Evolutionary conservation across 1,140 invertebrate genomes (phyloP).

Genomic region (Grapholita molesta): DNA sequence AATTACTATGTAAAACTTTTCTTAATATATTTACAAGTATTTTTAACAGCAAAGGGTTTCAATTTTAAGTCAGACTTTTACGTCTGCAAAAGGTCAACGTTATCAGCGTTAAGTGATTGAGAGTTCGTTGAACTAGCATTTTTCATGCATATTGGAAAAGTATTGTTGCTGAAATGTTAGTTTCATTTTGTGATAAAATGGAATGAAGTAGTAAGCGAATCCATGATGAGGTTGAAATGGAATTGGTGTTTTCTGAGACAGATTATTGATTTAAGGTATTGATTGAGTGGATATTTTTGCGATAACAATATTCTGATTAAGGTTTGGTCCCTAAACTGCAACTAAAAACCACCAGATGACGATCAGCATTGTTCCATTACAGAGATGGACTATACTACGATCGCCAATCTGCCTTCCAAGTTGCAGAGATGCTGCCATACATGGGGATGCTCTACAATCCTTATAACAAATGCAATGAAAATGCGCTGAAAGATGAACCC

Average conservation of each 20-base stretch:
- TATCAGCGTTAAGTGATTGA: not conserved
- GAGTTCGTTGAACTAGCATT: not conserved
- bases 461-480: too few relatives aligned
- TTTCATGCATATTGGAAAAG: constrained; percentile 17
- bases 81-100: not conserved
- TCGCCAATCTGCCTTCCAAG: too few relatives aligned
- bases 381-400: too few relatives aligned
- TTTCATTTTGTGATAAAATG: not conserved
- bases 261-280: not conserved
- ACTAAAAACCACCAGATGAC: too few relatives aligned
- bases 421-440: too few relatives aligned
- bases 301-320: too few relatives aligned
- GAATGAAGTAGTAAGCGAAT: not conserved
- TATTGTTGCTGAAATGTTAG: constrained; percentile 12
- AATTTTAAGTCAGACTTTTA: not conserved
- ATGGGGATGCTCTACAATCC: too few relatives aligned
- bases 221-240: not conserved
- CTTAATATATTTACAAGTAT: not conserved
- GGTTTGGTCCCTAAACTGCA: too few relatives aligned
- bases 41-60: not conserved
- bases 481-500: too few relatives aligned
- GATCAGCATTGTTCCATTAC: too few relatives aligned
- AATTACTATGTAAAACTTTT: not conserved
- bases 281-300: not conserved
- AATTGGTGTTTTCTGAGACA: not conserved